Base-by-base conservation (phyloP, 2,888 invertebrate genomes). In the Thumatha senex region DNA sequence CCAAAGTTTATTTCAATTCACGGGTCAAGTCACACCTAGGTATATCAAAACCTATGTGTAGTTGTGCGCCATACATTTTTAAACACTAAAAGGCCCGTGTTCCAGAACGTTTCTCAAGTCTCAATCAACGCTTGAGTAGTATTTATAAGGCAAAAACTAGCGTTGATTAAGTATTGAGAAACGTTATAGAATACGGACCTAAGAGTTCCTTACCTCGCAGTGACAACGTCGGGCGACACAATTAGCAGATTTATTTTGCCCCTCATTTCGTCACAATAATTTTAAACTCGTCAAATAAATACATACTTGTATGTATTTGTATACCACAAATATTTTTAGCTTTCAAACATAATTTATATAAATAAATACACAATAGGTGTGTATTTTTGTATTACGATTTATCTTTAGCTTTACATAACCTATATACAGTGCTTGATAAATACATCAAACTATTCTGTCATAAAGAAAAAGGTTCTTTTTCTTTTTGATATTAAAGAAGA, bases 211-310 rank as follows among this genome's bases (percentile, higher is more conserved):
- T 69, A 87, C 89, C 81, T 78, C 41, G 76, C 82, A 36, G 83
- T 58, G 30, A 87, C 71, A 14, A 82, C 68, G 55, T 83, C 79
- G 0, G 86, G 82, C 10, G 89, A 83, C 42, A 68, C 68, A 38
- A 88, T 70, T 33, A 69, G 62, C 47, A 56, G 70, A 64, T 86
- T 82, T 48, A 88, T 82, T 35, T 78, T 67, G 13, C 76, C 80
- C 52, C 51, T 84, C 85, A 86, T 87, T 42, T 56, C 33, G 35
- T 33, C 72, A 76, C 73, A 64, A 58, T 58, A 77, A 81, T 79
- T 83, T 82, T 52, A 71, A 51, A 46, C 46, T 54, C 54, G 58
- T 48, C 40, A 49, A 7, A 55, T 30, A 33, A 40, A 54, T 41
- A n/a, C 47, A 18, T 36, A 18, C 42, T 35, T 39, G 40, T 15